A percentile compares a stretch with the other conserved stretches of the same genome.
Evolutionary conservation across 2,113 vertebrate genomes (phyloP).

Genomic region (Xerus inauris): DNA sequence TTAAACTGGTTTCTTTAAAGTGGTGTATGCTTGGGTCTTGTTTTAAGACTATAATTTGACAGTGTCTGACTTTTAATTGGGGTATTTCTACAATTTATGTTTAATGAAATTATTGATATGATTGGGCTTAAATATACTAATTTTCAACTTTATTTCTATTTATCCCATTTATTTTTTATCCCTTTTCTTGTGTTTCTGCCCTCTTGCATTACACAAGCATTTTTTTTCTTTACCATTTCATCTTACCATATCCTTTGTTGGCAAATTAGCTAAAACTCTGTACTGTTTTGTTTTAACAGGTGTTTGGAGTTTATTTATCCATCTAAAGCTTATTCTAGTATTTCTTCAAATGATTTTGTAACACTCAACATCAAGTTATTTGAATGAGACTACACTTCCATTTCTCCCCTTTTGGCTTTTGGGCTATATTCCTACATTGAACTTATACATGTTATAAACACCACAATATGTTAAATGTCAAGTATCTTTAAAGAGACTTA

Average conservation of each 20-base stretch:
- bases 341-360: not conserved
- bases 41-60: not conserved
- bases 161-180: not conserved
- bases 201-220: not conserved
- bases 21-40: not conserved
- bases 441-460: not conserved
- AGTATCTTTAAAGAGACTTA: not conserved
- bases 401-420: not conserved
- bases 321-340: not conserved
- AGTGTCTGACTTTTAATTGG: not conserved
- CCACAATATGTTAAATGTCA: not conserved
- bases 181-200: not conserved
- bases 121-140: not conserved
- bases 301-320: not conserved
- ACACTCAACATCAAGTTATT: not conserved
- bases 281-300: constrained; percentile 2
- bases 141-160: not conserved
- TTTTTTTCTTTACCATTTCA: not conserved
- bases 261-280: not conserved
- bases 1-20: not conserved
- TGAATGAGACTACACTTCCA: not conserved
- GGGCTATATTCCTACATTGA: not conserved
- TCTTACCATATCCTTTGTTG: constrained; percentile 25
- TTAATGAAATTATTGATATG: not conserved
- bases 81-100: not conserved